Base-by-base conservation (phyloP, 2,888 invertebrate species). In the Rhagophthalmus giganteus region DNA sequence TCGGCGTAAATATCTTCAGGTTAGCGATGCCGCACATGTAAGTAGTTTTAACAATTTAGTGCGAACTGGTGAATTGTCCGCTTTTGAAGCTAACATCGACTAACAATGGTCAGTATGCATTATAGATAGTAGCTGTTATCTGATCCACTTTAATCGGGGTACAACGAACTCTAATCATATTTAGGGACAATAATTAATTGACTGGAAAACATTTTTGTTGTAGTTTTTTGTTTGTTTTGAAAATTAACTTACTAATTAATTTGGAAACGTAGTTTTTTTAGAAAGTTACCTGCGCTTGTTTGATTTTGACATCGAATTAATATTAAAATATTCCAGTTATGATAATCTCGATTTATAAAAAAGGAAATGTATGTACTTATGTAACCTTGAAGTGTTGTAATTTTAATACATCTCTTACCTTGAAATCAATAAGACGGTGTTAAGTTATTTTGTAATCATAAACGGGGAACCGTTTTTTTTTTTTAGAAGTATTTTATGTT, bases 1-100 rank as follows among this genome's bases (percentile, higher is more conserved):
- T 63, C 82, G 93, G 66, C 85, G 90, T 73, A 94, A 95, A 77
- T 94, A 94, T 76, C 82, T 93, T 67, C 90, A 92, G 81, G 83
- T 83, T 72, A 74, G 73, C 70, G 66, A 63, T 54, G 62, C 62
- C 44, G 40, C 55, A 37, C 50, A 62, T 62, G 62, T 62, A 62
- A 64, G 62, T 64, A 59, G 53, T 30, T 28, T 51, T 25, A 34
- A 25, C n/a, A 20, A 32, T 31, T 35, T 31, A 30, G 26, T 24
- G 9, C 16, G 10, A 14, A 26, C 30, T 34, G 25, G 33, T 32
- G 33, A 34, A 26, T 39, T 49, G 28, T 13, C 16, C 9, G 28
- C 16, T 31, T 26, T 31, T 27, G 9, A 12, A 10, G 37, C 45
- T 51, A 42, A 49, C 32, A 47, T 9, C 45, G 25, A 47, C 52